These are phyloP conservation scores for Anolis sagrei DNA, from an alignment of 2,113 vertebrate genomes.

Conservation along the genomic window DNA sequence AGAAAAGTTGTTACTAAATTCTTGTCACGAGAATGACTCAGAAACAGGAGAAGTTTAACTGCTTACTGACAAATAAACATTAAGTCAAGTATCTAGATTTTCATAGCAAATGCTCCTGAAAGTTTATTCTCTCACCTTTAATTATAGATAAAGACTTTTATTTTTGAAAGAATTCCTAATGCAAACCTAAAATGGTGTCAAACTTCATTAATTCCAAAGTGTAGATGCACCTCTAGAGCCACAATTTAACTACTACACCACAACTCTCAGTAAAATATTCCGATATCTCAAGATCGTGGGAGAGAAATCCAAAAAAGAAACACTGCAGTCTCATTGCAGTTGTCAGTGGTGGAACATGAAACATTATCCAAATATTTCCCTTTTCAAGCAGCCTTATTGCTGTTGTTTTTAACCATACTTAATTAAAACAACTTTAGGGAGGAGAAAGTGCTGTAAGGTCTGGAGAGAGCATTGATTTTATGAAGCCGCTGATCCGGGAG, in stretches of 20 bases:
- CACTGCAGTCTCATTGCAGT: not conserved
- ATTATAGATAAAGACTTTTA: no score
- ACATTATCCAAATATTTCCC: no score
- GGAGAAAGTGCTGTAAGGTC: not conserved
- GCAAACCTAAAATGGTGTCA: not conserved
- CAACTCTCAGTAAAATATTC: no score
- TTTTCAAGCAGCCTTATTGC: not conserved
- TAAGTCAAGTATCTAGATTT: not conserved
- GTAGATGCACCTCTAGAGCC: no score
- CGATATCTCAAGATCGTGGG: not conserved
- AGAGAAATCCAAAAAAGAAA: not conserved
- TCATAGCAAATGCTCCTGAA: not conserved
- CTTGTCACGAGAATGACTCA: not conserved
- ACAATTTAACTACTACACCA: no score
- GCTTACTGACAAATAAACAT: not conserved
- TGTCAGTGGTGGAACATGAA: not conserved
- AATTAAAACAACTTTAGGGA: not conserved
- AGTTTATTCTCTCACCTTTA: not conserved
- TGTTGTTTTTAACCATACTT: not conserved
- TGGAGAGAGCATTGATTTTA: not conserved
- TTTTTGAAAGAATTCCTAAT: not conserved
- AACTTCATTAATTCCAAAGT: no score
- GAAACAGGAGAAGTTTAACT: not conserved
- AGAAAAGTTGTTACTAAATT: not conserved
- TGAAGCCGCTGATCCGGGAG: not conserved